These are phyloP conservation scores for Cetoscarus ocellatus DNA, from an alignment of 2,797 vertebrate genomes.

Conservation along the genomic window DNA sequence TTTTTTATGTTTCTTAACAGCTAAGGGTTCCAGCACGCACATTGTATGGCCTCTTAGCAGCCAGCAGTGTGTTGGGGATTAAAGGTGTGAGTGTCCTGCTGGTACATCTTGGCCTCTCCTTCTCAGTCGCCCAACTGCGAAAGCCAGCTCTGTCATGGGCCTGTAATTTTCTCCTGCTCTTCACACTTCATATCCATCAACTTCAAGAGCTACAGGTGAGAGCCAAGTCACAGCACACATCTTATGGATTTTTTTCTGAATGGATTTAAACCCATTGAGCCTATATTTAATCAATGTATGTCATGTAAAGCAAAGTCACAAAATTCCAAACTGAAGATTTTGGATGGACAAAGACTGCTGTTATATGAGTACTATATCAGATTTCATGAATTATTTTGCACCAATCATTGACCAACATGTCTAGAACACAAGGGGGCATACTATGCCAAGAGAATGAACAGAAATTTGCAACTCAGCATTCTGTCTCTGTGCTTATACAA, in stretches of 20 bases:
- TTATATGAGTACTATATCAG: background rate
- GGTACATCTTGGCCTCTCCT: constrained; percentile 87
- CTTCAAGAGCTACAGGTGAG: constrained; percentile 92
- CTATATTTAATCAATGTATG: background rate
- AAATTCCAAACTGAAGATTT: background rate
- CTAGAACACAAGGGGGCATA: constrained; percentile 67
- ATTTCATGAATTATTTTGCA: background rate
- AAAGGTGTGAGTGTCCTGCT: constrained; percentile 88
- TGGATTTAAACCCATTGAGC: background rate
- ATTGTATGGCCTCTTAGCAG: constrained; percentile 89
- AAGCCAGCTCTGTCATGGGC: constrained; percentile 88
- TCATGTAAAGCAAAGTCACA: background rate
- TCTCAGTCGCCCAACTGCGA: constrained; percentile 89
- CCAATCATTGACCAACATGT: constrained; percentile 14
- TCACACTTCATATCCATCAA: constrained; percentile 85
- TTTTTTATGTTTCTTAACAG: constrained; percentile 59
- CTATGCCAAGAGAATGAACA: constrained; percentile 13
- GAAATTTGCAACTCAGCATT: background rate
- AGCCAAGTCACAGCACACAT: background rate
- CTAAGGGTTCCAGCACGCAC: constrained; percentile 85
- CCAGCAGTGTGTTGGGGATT: constrained; percentile 86
- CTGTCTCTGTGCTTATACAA: background rate
- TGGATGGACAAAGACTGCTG: background rate
- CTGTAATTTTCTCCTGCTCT: constrained; percentile 89
- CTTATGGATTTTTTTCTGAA: background rate